Percentiles rank a stretch among this genome's conserved stretches.
phyloP scores from a whole-genome alignment of 2,113 vertebrate genomes.

The Shinisaurus crocodilurus region DNA sequence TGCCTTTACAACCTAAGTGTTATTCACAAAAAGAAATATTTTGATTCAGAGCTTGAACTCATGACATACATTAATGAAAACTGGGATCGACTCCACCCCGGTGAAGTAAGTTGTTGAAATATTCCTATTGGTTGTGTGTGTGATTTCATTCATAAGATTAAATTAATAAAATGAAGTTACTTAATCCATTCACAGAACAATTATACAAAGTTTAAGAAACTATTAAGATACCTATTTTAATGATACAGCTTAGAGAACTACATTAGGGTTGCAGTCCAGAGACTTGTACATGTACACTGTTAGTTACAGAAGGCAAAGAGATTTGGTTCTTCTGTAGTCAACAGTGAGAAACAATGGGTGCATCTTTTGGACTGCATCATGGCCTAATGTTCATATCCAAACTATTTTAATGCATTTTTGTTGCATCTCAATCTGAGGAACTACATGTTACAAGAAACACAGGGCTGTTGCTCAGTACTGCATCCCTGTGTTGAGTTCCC shows the following conservation, averaged over 20 bases:
- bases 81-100: slow-evolving; percentile 95
- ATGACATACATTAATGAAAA: slow-evolving; percentile 97
- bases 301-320: not conserved
- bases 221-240: not conserved
- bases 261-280: not conserved
- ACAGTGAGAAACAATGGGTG: not conserved
- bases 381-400: not conserved
- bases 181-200: not conserved
- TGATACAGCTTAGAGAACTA: not conserved
- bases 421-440: not conserved
- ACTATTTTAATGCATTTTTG: not conserved
- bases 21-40: slow-evolving; percentile 99
- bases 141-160: not conserved
- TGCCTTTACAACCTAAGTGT: slow-evolving; percentile 98
- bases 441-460: not conserved
- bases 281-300: not conserved
- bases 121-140: slow-evolving; percentile 33
- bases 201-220: not conserved
- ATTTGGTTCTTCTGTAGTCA: not conserved
- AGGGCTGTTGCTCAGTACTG: not conserved
- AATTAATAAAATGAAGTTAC: not conserved
- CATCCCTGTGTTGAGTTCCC: not conserved
- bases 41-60: slow-evolving; percentile 96
- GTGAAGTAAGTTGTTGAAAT: slow-evolving; percentile 82
- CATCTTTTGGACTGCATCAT: not conserved